Base-by-base conservation (phyloP, 2,888 invertebrate species). In the Charanyca ferruginea region DNA sequence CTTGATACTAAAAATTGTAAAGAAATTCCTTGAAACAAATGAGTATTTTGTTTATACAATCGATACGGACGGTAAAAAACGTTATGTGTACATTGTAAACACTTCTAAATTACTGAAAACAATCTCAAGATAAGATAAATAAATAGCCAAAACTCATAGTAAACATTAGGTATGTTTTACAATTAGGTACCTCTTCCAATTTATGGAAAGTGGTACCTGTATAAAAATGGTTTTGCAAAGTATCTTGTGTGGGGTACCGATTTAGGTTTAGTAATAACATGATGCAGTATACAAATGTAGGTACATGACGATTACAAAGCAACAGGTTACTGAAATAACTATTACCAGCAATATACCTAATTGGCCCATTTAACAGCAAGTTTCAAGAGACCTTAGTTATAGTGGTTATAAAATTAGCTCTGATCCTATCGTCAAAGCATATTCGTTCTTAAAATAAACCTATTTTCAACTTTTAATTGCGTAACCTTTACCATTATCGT, bases 31-130 rank as follows among this genome's bases (percentile, higher is more conserved):
- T 25, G 35, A 35, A 70, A 59, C 61, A 35, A 54, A 66, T 58
- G 44, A 54, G 23, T 57, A 61, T 59, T 45, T 66, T 59, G 66
- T 79, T 68, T 64, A 62, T 48, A 53, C 9, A 58, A 72, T 72
- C 63, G 57, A 60, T 79, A 48, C 59, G 28, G 32, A 20, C 49
- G 18, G 28, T 65, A 52, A 65, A 57, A 62, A 48, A 61, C 38
- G 44, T 32, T 61, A 52, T 48, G 70, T 73, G 20, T 64, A 60
- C 52, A 51, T 61, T 48, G 57, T 59, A 65, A 73, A 78, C 63
- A 58, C 55, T 48, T 45, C 54, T 54, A 49, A 60, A 62, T 57
- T 42, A 55, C 45, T 59, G 11, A 57, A 68, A 61, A 32, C 62
- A 65, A 68, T 41, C 35, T 57, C 22, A 28, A 51, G 41, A 55